Evolutionary conservation across 2,113 vertebrate genomes (phyloP).

Genomic region (Zosterops hypoxanthus): DNA sequence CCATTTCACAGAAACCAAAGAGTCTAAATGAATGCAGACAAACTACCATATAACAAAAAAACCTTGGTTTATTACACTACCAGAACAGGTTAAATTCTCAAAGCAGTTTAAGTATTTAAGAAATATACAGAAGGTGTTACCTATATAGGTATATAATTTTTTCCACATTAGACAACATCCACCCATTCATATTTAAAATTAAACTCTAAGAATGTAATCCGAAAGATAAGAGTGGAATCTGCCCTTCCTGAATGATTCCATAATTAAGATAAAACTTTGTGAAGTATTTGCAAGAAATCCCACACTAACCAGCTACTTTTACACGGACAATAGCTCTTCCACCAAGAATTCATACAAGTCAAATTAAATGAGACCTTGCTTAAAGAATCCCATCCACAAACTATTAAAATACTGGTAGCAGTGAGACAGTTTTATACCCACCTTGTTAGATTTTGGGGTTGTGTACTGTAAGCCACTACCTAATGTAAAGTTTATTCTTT

Average conservation of each 20-base stretch:
- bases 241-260: not conserved
- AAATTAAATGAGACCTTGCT: not conserved
- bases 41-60: not conserved
- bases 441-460: not conserved
- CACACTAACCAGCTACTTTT: not conserved
- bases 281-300: not conserved
- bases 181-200: not conserved
- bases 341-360: not conserved
- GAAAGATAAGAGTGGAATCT: not conserved
- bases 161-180: not conserved
- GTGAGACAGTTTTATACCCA: not conserved
- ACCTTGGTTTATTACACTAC: not conserved
- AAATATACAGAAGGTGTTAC: not conserved
- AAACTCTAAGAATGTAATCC: not conserved
- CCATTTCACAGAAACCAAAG: not conserved
- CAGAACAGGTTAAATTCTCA: not conserved
- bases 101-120: not conserved
- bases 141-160: not conserved
- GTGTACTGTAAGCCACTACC: not conserved
- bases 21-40: not conserved
- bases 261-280: not conserved
- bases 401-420: not conserved
- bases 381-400: not conserved
- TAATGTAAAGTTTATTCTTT: not conserved
- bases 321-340: not conserved